Evolutionary conservation across 2,797 vertebrate species (phyloP).

Genomic region (Hoplostethus mediterraneus): DNA sequence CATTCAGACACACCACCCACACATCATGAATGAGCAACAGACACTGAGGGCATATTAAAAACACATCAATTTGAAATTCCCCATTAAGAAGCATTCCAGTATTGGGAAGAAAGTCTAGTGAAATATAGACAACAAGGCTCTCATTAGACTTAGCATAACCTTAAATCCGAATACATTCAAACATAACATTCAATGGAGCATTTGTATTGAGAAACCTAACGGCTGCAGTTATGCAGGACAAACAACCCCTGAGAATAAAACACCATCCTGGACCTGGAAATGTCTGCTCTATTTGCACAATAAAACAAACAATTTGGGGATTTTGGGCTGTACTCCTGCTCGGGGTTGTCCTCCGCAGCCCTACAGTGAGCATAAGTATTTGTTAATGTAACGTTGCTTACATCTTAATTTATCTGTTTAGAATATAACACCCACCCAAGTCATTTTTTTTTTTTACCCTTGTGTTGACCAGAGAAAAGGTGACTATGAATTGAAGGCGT

Average conservation of each 20-base stretch:
- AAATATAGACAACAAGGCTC: conserved; percentile 20
- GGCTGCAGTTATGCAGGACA: conserved; percentile 3
- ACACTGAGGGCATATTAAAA: conserved; percentile 28
- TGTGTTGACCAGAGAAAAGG: conserved; percentile 29
- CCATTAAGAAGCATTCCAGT: conserved; percentile 5
- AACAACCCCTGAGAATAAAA: conserved; percentile 34
- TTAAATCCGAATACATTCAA: neutral
- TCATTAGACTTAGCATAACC: neutral
- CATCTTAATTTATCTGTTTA: conserved; percentile 17
- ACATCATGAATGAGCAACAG: conserved; percentile 47
- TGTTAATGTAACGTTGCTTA: conserved; percentile 36
- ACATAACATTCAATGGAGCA: conserved; percentile 19
- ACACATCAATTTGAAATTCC: conserved; percentile 14
- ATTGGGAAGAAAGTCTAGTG: conserved; percentile 7
- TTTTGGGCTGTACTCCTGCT: conserved; percentile 31
- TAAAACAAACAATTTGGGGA: conserved; percentile 37
- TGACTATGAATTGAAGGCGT: conserved; percentile 13
- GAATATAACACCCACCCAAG: neutral
- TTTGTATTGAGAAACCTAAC: conserved; percentile 27
- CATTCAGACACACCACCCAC: conserved; percentile 54
- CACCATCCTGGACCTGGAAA: conserved; percentile 14
- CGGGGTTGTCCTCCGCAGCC: conserved; percentile 23
- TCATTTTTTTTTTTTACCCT: neutral
- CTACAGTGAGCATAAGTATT: conserved; percentile 15
- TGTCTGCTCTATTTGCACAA: conserved; percentile 32